A percentile compares a stretch with the other conserved stretches of the same genome.
phyloP scores from a whole-genome alignment of 2,113 vertebrate species.

The Caranx ignobilis region DNA sequence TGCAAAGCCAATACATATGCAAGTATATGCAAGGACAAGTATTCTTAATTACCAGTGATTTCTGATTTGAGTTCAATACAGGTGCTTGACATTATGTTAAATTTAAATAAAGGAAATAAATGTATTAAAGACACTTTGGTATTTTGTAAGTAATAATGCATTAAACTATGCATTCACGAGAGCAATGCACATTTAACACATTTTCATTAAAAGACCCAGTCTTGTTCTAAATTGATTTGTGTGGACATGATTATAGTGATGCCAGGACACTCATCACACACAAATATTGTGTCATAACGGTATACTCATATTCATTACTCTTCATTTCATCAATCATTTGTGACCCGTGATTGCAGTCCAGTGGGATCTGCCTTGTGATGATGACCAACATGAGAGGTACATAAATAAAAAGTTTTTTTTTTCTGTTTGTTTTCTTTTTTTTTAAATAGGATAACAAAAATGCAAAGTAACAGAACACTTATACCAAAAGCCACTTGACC shows the following conservation, averaged over 20 bases:
- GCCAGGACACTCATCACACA: slow-evolving; percentile 71
- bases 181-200: slow-evolving; percentile 55
- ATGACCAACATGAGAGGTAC: slow-evolving; percentile 64
- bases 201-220: slow-evolving; percentile 66
- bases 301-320: slow-evolving; percentile 53
- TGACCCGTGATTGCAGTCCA: slow-evolving; percentile 76
- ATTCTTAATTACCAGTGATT: slow-evolving; percentile 74
- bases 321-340: slow-evolving; percentile 58
- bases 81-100: slow-evolving; percentile 70
- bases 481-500: slow-evolving; percentile 79
- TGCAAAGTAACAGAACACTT: slow-evolving; percentile 66
- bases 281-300: slow-evolving; percentile 61
- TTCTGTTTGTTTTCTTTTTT: slow-evolving; percentile 38
- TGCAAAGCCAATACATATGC: slow-evolving; percentile 70
- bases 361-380: slow-evolving; percentile 70
- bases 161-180: slow-evolving; percentile 56
- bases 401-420: slow-evolving; percentile 73
- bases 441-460: slow-evolving; percentile 62
- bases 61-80: slow-evolving; percentile 78
- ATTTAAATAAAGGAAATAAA: slow-evolving; percentile 77
- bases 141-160: slow-evolving; percentile 74
- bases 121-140: slow-evolving; percentile 83
- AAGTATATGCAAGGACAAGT: slow-evolving; percentile 63
- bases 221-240: slow-evolving; percentile 69
- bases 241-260: slow-evolving; percentile 75